phyloP scores from a whole-genome alignment of 2,888 invertebrate genomes.

The Drosophila picticornis region DNA sequence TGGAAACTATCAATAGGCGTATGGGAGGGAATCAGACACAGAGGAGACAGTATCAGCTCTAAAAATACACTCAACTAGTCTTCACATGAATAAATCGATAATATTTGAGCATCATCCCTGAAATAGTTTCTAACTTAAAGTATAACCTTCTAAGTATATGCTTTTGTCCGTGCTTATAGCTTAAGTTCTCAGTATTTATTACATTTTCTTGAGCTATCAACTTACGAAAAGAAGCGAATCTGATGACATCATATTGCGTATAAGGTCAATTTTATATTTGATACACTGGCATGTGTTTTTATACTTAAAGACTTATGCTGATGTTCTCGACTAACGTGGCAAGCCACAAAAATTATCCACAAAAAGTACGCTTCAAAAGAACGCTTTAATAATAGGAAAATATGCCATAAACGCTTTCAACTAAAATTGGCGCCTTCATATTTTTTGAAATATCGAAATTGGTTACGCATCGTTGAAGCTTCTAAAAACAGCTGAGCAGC shows the following conservation, averaged over 20 bases:
- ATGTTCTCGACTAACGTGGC: not conserved
- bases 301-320: not conserved
- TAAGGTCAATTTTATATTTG: not conserved
- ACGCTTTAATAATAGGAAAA: not conserved
- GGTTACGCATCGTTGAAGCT: constrained; percentile 24
- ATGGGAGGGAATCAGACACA: not conserved
- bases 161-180: not conserved
- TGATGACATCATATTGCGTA: constrained; percentile 11
- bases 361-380: not conserved
- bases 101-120: not conserved
- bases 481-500: constrained; percentile 31
- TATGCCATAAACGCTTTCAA: not conserved
- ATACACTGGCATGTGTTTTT: constrained; percentile 5
- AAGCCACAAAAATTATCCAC: not conserved
- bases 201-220: not conserved
- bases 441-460: constrained; percentile 17
- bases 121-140: not conserved
- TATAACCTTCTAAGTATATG: not conserved
- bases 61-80: not conserved
- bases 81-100: not conserved
- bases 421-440: constrained; percentile 9
- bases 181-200: not conserved
- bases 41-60: not conserved
- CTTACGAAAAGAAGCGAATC: not conserved
- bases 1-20: constrained; percentile 14